These are phyloP conservation scores for Tanaodytes sp. DNA, from an alignment of 2,888 invertebrate genomes.

Conservation along the genomic window DNA sequence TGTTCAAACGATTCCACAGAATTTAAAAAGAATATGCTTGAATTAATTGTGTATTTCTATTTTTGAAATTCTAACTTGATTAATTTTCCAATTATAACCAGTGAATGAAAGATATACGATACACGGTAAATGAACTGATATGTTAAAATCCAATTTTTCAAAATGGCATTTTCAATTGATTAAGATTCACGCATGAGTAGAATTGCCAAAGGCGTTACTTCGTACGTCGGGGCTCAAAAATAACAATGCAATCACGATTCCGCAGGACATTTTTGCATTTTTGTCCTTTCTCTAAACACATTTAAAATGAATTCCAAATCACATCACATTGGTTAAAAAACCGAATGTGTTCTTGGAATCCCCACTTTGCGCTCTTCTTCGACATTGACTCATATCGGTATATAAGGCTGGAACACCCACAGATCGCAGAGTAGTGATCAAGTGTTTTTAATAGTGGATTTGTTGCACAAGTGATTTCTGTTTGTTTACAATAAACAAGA, in stretches of 20 bases:
- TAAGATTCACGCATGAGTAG: no score
- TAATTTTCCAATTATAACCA: no score
- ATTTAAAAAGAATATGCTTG: no score
- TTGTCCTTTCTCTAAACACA: constrained; percentile 37
- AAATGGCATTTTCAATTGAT: no score
- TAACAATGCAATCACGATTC: constrained; percentile 17
- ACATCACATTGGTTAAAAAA: constrained; percentile 43
- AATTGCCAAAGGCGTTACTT: no score
- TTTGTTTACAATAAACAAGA: constrained; percentile 17
- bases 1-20: no score
- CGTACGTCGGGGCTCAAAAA: no score
- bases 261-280: constrained; percentile 25
- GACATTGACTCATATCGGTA: constrained; percentile 47
- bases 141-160: no score
- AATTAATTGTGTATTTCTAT: no score
- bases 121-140: no score
- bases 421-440: constrained; percentile 42
- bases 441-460: constrained; percentile 25
- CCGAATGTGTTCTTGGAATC: constrained; percentile 51
- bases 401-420: constrained; percentile 45
- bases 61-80: no score
- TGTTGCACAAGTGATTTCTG: constrained; percentile 19
- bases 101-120: no score
- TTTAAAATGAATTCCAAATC: constrained; percentile 40
- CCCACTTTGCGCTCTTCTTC: constrained; percentile 41